phyloP scores from a whole-genome alignment of 2,113 vertebrate genomes.

The Pseudopipra pipra region DNA sequence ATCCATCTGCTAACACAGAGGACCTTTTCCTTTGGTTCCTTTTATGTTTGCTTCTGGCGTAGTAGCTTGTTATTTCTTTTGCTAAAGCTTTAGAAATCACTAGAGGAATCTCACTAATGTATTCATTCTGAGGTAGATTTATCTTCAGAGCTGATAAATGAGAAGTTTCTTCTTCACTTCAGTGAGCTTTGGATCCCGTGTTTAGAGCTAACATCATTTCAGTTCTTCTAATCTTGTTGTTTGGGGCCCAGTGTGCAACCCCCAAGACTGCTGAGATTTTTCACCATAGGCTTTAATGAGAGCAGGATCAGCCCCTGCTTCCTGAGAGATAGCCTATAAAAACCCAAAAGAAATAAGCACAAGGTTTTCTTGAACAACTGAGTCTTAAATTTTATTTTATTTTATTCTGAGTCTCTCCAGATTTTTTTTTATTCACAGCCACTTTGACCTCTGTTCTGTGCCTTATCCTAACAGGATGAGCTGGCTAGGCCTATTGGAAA shows the following conservation, averaged over 20 bases:
- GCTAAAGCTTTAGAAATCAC: constrained; percentile 29
- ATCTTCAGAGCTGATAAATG: neutral
- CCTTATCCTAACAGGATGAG: neutral
- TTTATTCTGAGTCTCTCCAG: neutral
- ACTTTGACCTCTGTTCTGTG: neutral
- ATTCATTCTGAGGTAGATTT: constrained; percentile 37
- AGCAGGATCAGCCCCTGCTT: neutral
- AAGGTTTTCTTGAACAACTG: neutral
- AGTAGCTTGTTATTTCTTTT: constrained; percentile 20
- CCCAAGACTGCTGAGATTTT: neutral
- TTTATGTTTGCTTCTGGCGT: neutral
- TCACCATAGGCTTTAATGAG: neutral
- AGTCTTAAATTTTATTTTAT: neutral
- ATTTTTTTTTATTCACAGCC: neutral
- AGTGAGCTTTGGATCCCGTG: constrained; percentile 8
- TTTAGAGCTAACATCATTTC: constrained; percentile 31
- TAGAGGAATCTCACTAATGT: constrained; percentile 20
- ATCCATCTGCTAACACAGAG: neutral
- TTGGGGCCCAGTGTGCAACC: neutral
- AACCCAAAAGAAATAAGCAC: neutral
- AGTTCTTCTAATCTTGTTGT: constrained; percentile 18
- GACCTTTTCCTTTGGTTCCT: constrained; percentile 18
- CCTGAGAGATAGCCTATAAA: neutral
- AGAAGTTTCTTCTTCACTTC: constrained; percentile 1
- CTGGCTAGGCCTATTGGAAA: neutral